A percentile compares a stretch with the other conserved stretches of the same genome.
Conservation (phyloP, 2,888 invertebrate genomes). For the Tenthredo notha region DNA sequence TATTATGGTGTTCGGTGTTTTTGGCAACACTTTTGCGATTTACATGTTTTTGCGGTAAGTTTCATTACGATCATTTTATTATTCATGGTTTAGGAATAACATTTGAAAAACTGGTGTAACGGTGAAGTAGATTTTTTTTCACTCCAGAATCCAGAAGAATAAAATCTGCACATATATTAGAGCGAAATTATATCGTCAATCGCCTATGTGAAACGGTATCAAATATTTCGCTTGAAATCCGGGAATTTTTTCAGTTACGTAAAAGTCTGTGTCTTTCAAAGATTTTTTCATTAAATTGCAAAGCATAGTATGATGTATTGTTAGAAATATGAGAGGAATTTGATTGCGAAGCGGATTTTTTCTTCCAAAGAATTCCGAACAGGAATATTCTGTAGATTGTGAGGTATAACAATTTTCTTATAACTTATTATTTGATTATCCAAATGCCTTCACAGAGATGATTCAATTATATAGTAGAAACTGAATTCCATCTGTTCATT, state of each 20-base stretch:
- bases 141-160: neutral
- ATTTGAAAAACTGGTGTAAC: neutral
- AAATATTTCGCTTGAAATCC: neutral
- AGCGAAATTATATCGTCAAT: neutral
- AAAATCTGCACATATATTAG: neutral
- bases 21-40: constrained; percentile 87
- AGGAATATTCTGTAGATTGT: neutral
- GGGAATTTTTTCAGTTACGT: neutral
- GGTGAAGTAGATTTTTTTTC: neutral
- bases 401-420: neutral
- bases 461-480: too few relatives aligned
- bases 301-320: neutral
- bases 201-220: neutral
- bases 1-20: constrained; percentile 84
- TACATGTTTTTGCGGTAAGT: constrained; percentile 87
- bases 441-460: neutral
- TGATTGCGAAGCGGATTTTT: neutral
- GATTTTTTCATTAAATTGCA: neutral
- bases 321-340: neutral
- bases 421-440: neutral
- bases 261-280: neutral
- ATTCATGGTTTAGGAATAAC: constrained; percentile 27
- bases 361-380: neutral
- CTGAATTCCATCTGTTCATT: neutral
- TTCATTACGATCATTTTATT: constrained; percentile 36